Base-by-base conservation (phyloP, 2,113 vertebrate species). In the Peromyscus leucopus region DNA sequence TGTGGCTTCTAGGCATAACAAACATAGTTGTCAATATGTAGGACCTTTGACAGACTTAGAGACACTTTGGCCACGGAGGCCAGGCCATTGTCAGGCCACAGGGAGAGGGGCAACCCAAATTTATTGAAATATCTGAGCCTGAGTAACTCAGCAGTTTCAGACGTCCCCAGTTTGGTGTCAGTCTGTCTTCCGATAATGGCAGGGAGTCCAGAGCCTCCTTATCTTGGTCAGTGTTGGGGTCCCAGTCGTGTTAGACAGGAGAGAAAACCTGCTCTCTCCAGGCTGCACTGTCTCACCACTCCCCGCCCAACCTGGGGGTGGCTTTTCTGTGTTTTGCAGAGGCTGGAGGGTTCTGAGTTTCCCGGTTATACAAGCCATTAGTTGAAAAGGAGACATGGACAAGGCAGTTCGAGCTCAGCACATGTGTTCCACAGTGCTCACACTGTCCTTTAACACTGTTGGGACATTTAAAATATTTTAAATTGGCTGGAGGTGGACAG, bases 391-490 rank as follows among this genome's bases (percentile, higher is more conserved):
- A 42, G n/a, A 5, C 4, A 9, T 24, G 19, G 21, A 22, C n/a
- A 2, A 22, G 22, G 72, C 72, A 39, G 72, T 42, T n/a, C 0
- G 9, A 51, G 48, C 48, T 51, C 9, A 6, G 9, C 48, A 51
- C 48, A 51, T 55, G 72, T 31, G 22, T 36, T 76, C 33, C 21
- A 9, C 48, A 51, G 48, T 51, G 48, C 48, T 51, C 48, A 51
- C n/a, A 17, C 17, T 96, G 21, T 93, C n/a, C 12, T 84, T 75
- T 33, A 76, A 85, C 51, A 93, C 46, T 57, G 24, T 79, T 84
- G 94, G 92, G 92, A 84, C 39, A 55, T 33, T 93, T 87, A 46
- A 89, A 86, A 83, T 86, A 57, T 57, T 76, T 97, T 46, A 91
- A 89, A 39, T 69, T 39, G 51, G 28, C 7, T 85, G 13, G 28